Evolutionary conservation across 2,113 vertebrate genomes (phyloP).

Genomic region (Eidolon helvum): DNA sequence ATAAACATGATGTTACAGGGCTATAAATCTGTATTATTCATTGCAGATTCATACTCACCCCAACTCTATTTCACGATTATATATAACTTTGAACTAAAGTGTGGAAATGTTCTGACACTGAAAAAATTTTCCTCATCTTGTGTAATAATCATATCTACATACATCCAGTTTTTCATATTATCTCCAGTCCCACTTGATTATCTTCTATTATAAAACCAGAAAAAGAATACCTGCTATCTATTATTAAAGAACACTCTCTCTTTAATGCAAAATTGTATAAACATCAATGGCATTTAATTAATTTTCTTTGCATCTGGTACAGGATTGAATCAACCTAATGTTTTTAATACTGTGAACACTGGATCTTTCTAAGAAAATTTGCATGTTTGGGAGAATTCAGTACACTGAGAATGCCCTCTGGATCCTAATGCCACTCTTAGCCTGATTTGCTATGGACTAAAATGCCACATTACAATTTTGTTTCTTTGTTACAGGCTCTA

Average conservation of each 20-base stretch:
- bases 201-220: background rate
- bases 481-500: background rate
- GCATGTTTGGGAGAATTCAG: background rate
- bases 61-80: background rate
- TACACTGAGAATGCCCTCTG: background rate
- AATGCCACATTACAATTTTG: background rate
- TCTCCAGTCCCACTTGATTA: background rate
- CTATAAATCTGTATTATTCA: background rate
- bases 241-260: background rate
- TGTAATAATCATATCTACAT: background rate
- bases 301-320: background rate
- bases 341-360: background rate
- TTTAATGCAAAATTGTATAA: background rate
- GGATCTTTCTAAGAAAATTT: background rate
- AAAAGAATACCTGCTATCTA: background rate
- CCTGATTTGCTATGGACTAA: background rate
- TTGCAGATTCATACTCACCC: background rate
- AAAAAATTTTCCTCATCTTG: background rate
- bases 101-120: background rate
- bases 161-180: background rate
- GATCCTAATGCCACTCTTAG: background rate
- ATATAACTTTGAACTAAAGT: background rate
- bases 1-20: background rate
- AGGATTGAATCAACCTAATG: background rate
- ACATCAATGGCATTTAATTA: background rate